These are phyloP conservation scores for Epinotia bilunana DNA, from an alignment of 2,888 invertebrate species.

Conservation along the genomic window DNA sequence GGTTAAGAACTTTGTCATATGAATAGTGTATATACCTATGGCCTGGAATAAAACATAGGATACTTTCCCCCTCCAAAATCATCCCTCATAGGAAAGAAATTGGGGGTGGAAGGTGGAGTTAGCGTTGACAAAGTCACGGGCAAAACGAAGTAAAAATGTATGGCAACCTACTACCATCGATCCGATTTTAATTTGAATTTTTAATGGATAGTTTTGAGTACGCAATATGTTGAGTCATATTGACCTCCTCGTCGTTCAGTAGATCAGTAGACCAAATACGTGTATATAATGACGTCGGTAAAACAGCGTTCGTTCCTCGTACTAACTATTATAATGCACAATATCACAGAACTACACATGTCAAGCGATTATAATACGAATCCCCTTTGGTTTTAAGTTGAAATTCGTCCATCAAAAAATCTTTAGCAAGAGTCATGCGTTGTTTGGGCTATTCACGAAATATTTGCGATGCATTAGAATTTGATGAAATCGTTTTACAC, in stretches of 20 bases:
- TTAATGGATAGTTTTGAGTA: no score
- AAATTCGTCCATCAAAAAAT: background rate
- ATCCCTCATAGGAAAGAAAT: no score
- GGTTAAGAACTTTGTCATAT: no score
- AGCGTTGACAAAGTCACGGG: no score
- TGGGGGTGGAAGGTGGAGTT: no score
- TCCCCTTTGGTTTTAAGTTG: background rate
- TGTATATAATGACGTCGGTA: background rate
- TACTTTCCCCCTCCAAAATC: no score
- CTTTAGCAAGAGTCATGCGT: background rate
- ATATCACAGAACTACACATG: conserved; percentile 16
- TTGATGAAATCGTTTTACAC: conserved; percentile 33
- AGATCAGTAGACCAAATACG: no score
- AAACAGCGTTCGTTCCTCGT: background rate
- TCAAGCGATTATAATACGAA: background rate
- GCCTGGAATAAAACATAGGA: no score
- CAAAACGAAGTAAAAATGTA: no score
- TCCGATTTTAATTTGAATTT: no score
- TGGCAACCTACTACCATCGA: no score
- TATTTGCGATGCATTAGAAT: conserved; percentile 41
- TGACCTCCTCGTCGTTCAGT: background rate
- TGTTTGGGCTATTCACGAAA: conserved; percentile 24
- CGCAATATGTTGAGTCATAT: background rate
- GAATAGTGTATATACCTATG: no score
- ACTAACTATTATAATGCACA: conserved; percentile 12